Conservation (phyloP, 2,888 invertebrate genomes). For the Masnerella sp. region DNA sequence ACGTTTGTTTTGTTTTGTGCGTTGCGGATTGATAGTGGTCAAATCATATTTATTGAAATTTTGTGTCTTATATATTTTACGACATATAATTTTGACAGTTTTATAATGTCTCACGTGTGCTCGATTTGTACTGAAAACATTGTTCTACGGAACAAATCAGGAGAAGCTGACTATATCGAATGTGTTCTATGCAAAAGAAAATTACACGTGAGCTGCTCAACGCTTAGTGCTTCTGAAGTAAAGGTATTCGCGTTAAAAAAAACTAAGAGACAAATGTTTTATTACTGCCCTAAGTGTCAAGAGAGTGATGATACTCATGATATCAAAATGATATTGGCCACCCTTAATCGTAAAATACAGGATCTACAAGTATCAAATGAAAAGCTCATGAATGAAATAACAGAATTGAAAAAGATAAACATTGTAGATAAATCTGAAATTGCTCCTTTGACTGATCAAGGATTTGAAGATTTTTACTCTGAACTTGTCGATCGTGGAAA, state of each 20-base stretch:
- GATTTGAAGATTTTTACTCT: not conserved
- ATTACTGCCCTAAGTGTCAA: not conserved
- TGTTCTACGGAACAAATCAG: not conserved
- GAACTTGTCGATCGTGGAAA: not conserved
- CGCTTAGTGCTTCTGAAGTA: not conserved
- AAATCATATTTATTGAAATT: too few species aligned
- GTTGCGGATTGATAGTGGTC: too few species aligned
- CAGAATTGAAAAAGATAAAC: too few species aligned
- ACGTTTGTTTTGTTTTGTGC: too few species aligned
- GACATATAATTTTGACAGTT: too few species aligned
- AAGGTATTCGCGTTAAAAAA: not conserved
- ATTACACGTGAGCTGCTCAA: not conserved
- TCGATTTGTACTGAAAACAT: not conserved
- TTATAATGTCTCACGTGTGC: not conserved
- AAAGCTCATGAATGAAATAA: too few species aligned
- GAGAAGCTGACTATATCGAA: not conserved
- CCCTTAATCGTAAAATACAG: not conserved
- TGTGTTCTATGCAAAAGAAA: conserved; percentile 3
- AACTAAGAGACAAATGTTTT: not conserved
- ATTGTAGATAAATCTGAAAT: not conserved
- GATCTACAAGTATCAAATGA: not conserved
- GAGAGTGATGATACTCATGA: not conserved
- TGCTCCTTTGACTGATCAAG: not conserved
- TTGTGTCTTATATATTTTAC: too few species aligned
- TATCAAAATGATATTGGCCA: not conserved